phyloP scores from a whole-genome alignment of 2,888 invertebrate genomes.

The Acleris holmiana region DNA sequence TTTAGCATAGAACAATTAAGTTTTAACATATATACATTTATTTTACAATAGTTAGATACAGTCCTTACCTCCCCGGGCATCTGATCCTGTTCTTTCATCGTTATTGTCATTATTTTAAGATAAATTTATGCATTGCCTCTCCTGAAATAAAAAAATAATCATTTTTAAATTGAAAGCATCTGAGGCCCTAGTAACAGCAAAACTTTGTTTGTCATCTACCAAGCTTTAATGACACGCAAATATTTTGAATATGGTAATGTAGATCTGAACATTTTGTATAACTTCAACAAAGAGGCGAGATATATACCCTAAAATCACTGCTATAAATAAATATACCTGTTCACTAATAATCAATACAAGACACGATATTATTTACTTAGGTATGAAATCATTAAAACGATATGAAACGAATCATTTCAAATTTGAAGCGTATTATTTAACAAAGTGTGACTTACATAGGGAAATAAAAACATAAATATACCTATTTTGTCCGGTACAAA shows the following conservation, averaged over 20 bases:
- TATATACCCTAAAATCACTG: conserved; percentile 21
- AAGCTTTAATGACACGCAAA: background rate
- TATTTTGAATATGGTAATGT: background rate
- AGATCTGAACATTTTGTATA: conserved; percentile 8
- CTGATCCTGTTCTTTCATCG: conserved; percentile 81
- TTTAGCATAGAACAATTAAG: no score
- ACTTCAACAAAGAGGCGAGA: conserved; percentile 26
- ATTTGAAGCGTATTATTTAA: background rate
- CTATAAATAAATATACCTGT: conserved; percentile 31
- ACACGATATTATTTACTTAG: background rate
- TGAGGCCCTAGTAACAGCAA: background rate
- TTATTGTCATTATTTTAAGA: conserved; percentile 80
- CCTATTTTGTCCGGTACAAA: conserved; percentile 22
- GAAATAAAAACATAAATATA: conserved; percentile 24
- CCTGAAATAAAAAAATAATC: conserved; percentile 50
- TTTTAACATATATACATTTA: background rate
- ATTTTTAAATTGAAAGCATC: no score
- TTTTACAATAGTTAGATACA: background rate
- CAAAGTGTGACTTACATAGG: background rate
- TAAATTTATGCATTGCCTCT: conserved; percentile 72
- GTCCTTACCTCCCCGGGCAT: conserved; percentile 77
- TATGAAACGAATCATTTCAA: no score
- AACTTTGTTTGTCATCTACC: background rate
- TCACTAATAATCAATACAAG: conserved; percentile 30
- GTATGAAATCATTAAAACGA: no score